phyloP scores from a whole-genome alignment of 2,888 invertebrate species.

The Caenorhabditis sp. region DNA sequence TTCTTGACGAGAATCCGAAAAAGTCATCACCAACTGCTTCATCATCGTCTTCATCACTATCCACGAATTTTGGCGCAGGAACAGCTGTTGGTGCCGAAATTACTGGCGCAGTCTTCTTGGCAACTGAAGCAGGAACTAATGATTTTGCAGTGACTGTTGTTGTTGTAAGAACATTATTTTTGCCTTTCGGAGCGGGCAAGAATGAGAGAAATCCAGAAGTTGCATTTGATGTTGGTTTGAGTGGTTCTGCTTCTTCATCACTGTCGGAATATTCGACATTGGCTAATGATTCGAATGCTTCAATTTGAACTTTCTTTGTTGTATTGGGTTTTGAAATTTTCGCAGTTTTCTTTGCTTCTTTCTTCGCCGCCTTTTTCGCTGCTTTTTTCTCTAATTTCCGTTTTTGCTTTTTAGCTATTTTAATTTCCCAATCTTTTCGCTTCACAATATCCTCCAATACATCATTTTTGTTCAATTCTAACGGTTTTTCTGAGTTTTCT shows the following conservation, averaged over 20 bases:
- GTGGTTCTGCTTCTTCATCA: conserved; percentile 21
- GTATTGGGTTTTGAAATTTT: conserved; percentile 17
- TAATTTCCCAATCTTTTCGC: conserved; percentile 57
- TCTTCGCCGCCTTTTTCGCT: conserved; percentile 39
- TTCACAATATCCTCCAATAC: conserved; percentile 56
- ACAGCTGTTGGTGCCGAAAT: neutral
- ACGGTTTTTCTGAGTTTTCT: neutral
- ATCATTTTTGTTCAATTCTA: conserved; percentile 28
- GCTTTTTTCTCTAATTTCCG: conserved; percentile 45
- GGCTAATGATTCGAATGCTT: conserved; percentile 39
- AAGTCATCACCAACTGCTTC: conserved; percentile 41
- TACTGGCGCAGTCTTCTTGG: conserved; percentile 5
- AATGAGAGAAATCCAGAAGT: conserved; percentile 12
- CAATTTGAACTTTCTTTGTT: conserved; percentile 33
- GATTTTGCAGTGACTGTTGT: neutral
- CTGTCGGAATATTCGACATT: conserved; percentile 22
- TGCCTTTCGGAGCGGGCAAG: conserved; percentile 35
- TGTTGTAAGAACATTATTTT: conserved; percentile 15
- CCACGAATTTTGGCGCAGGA: conserved; percentile 7
- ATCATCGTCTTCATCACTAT: conserved; percentile 40
- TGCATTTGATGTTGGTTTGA: conserved; percentile 9
- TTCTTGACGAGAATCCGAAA: conserved; percentile 46
- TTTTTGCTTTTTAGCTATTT: conserved; percentile 46
- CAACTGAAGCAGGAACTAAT: neutral
- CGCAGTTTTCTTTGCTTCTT: conserved; percentile 10